Evolutionary conservation across 1,140 invertebrate species (phyloP).

Genomic region (Drosophila ambigua): DNA sequence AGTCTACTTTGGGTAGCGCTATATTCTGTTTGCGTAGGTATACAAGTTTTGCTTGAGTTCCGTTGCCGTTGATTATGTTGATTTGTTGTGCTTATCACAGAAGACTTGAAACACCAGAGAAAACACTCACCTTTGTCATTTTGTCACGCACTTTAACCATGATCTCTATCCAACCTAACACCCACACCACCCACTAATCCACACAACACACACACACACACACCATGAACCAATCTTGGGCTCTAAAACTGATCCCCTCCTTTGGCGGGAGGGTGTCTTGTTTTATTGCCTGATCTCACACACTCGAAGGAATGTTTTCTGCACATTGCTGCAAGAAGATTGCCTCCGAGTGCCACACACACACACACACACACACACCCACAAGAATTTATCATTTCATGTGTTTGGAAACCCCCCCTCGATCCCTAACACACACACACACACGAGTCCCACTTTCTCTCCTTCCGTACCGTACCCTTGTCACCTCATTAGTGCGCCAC

Average conservation of each 20-base stretch:
- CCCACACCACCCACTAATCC: conserved; percentile 25
- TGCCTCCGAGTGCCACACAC: conserved; percentile 3
- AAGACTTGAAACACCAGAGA: conserved; percentile 83
- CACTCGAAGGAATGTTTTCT: background rate
- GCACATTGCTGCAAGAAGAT: background rate
- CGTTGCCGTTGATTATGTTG: conserved; percentile 64
- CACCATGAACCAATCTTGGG: background rate
- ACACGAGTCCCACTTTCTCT: conserved; percentile 9
- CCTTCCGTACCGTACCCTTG: conserved; percentile 40
- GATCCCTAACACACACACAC: conserved; percentile 15
- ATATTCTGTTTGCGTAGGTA: conserved; percentile 69
- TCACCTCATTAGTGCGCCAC: conserved; percentile 81
- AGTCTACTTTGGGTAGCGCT: conserved; percentile 14
- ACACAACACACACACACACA: conserved; percentile 34
- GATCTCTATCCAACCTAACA: conserved; percentile 32
- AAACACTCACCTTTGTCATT: conserved; percentile 77
- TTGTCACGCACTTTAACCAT: conserved; percentile 71
- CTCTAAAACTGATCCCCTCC: conserved; percentile 1
- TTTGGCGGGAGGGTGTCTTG: background rate
- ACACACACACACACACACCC: conserved; percentile 22
- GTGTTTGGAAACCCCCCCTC: conserved; percentile 33
- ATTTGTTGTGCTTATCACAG: conserved; percentile 83
- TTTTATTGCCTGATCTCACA: conserved; percentile 1
- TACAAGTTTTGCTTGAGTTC: conserved; percentile 76
- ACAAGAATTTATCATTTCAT: conserved; percentile 65